These are phyloP conservation scores for Ennomos erosarius DNA, from an alignment of 2,888 invertebrate genomes.

Conservation along the genomic window DNA sequence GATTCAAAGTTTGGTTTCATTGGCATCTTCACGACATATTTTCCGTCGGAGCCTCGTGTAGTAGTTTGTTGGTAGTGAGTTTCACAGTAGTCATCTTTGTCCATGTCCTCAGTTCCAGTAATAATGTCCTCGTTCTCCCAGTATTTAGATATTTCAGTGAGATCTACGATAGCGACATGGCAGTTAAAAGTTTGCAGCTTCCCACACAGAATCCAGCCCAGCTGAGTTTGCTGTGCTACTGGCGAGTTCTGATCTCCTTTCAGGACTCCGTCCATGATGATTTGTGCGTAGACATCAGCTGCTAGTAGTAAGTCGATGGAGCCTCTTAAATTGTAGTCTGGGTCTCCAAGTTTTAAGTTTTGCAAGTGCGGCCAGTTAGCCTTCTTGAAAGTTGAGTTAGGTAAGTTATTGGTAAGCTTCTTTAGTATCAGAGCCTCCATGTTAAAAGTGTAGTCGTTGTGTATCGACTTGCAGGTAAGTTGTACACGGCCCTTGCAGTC, in stretches of 20 bases:
- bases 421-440: no score
- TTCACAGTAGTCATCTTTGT: no score
- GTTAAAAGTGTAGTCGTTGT: no score
- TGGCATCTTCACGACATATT: no score
- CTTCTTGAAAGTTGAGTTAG: conserved; percentile 28
- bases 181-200: conserved; percentile 31
- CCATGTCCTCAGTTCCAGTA: no score
- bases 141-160: conserved; percentile 28
- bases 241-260: conserved; percentile 21
- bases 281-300: conserved; percentile 27
- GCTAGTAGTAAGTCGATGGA: conserved; percentile 34
- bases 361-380: conserved; percentile 30
- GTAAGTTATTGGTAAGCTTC: conserved; percentile 25
- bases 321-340: conserved; percentile 29
- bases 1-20: no score
- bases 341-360: conserved; percentile 33
- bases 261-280: conserved; percentile 32
- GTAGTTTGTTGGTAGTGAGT: no score
- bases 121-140: conserved; percentile 21
- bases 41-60: no score
- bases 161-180: conserved; percentile 24
- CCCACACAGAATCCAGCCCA: conserved; percentile 39
- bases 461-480: no score
- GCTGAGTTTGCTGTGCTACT: conserved; percentile 35
- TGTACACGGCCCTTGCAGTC: neutral